Evolutionary conservation across 2,113 vertebrate genomes (phyloP), one percentile per base, ranked within the genome.

Genomic region (Chelonoidis abingdonii): DNA sequence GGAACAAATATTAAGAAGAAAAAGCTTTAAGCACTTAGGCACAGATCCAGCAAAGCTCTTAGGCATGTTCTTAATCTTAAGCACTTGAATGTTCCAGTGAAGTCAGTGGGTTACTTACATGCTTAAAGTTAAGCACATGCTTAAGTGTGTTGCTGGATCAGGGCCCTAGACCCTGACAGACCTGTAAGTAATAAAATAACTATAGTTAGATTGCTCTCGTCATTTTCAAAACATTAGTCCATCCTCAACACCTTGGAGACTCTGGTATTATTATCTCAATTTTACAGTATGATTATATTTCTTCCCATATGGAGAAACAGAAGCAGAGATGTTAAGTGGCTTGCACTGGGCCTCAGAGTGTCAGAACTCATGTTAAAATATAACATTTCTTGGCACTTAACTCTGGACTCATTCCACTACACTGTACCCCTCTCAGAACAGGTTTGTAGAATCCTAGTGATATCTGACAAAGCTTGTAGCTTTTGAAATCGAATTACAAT

Each of bases 401-500:
- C 86, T 96, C 41, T 81, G 83, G 76, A 31, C 65, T 93, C 47
- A 47, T 83, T 57, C 88, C 76, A 86, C 22, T 78, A 78, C 86
- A 90, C 84, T 94, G 92, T n/a, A 22, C 50, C 92, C 44, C 29
- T 91, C 35, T 90, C 65, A 83, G 31, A 81, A 31, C 49, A 65
- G 0, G 2, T 75, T 95, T 96, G 86, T 89, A 94, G 89, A 94
- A 96, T 93, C 85, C 82, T 8, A 95, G 22, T 95, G 90, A 90
- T 56, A 87, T 50, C 76, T 95, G 93, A 93, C 84, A 95, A 22
- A 81, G 10, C 7, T 44, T 47, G 72, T 80, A 83, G 54, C 25
- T 95, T 94, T 41, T 2, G 57, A 92, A 88, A 75, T 75, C 17
- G 88, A 90, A 93, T 91, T 92, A 78, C 12, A 83, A 7, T 79